Evolutionary conservation across 2,888 invertebrate species (phyloP).

Genomic region (Parnassius orleans): DNA sequence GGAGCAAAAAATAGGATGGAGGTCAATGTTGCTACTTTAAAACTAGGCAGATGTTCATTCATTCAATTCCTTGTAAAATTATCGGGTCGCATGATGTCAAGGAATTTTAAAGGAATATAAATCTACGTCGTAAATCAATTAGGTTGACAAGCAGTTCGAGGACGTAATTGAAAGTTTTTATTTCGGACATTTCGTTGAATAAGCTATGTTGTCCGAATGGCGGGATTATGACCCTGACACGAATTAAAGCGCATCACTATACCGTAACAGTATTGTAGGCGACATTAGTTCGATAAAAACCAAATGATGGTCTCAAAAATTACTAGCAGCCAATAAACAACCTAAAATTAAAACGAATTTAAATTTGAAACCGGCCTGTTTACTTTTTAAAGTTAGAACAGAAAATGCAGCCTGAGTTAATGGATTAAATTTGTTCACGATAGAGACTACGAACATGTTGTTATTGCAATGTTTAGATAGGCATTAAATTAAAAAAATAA

Average conservation of each 20-base stretch:
- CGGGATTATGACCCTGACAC: slow-evolving; percentile 22
- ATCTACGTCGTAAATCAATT: slow-evolving; percentile 44
- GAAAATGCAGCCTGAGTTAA: too few species aligned
- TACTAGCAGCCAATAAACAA: background rate
- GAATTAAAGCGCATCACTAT: slow-evolving; percentile 21
- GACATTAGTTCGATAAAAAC: slow-evolving; percentile 19
- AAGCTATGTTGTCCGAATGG: slow-evolving; percentile 9
- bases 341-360: too few species aligned
- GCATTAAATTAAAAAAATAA: too few species aligned
- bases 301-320: slow-evolving; percentile 10
- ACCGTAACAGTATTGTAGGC: slow-evolving; percentile 13
- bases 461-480: too few species aligned
- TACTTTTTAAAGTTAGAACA: too few species aligned
- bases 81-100: slow-evolving; percentile 16
- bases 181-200: slow-evolving; percentile 17
- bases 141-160: slow-evolving; percentile 34
- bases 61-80: slow-evolving; percentile 21
- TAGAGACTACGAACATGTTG: too few species aligned
- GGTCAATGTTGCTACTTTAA: background rate
- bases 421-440: too few species aligned
- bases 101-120: slow-evolving; percentile 29
- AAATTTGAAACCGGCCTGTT: too few species aligned
- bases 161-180: slow-evolving; percentile 34
- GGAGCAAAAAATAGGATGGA: background rate
- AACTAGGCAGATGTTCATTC: background rate